Base-by-base conservation (phyloP, 2,113 vertebrate genomes). In the Marmota monax region DNA sequence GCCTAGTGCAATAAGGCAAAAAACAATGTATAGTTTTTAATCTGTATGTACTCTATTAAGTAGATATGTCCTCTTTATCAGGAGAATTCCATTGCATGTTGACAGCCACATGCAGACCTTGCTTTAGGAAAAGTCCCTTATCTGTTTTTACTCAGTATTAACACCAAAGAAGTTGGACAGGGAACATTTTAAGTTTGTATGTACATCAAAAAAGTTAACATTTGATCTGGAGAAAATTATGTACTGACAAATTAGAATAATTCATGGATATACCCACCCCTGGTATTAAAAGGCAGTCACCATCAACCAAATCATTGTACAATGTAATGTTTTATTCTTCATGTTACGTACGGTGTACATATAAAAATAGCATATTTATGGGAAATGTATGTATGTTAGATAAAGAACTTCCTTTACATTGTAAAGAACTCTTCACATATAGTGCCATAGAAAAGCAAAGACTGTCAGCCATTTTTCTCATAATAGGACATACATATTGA, bases 141-240 rank as follows among this genome's bases (percentile, higher is more conserved):
- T 74, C 56, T 84, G 34, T 61, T 84, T 93, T 96, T 65, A 76
- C n/a, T 48, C 72, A 72, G 34, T 93, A 16, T 96, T 84, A 91
- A 84, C 22, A 69, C 51, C 51, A 69, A 70, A 73, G 23, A 78
- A 48, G 12, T 86, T 96, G 79, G 16, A 78, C 63, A 79, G 70
- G 76, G 45, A 78, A 53, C 34, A 79, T 69, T 86, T n/a, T 80
- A 78, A 83, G 8, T n/a, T 58, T 83, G 3, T 97, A 37, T 67
- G 5, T 70, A 32, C 22, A 45, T 84, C 39, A 82, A 61, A 82
- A 88, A 78, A 73, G 25, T 39, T 85, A 39, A 88, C 20, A 74
- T 94, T 96, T 29, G 63, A 2, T 73, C 18, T n/a, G 48, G 53
- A 51, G 13, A 27, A 74, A 78, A 45, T 93, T 85, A 82, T 48